Evolutionary conservation across 2,888 invertebrate genomes (phyloP).

Genomic region (Oxystoma pomonae): DNA sequence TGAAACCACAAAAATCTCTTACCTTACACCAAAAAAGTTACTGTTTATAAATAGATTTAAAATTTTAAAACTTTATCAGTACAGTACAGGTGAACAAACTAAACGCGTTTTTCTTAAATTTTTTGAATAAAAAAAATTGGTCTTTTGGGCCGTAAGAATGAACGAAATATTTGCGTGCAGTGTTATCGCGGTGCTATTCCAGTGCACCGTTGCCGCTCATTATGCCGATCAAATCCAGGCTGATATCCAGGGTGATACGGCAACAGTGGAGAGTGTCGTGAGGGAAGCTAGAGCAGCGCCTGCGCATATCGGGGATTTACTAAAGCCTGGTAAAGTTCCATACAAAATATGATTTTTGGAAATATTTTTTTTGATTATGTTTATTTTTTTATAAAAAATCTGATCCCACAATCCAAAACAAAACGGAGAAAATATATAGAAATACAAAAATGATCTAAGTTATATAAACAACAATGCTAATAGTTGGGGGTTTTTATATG

Average conservation of each 20-base stretch:
- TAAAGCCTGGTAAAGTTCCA: conserved; percentile 42
- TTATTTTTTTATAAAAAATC: no score
- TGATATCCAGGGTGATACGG: conserved; percentile 50
- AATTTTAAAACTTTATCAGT: background rate
- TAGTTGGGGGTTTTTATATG: no score
- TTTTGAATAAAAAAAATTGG: background rate
- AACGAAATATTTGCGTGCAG: conserved; percentile 4
- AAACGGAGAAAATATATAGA: no score
- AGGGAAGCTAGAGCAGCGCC: conserved; percentile 55
- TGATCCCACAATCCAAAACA: no score
- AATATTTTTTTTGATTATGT: no score
- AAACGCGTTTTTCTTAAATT: background rate
- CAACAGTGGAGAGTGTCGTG: conserved; percentile 55
- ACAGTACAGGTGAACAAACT: background rate
- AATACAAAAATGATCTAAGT: no score
- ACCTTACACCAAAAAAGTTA: background rate
- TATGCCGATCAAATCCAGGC: conserved; percentile 30
- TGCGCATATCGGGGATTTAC: conserved; percentile 37
- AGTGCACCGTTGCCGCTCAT: conserved; percentile 16
- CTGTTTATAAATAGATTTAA: background rate
- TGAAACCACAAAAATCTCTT: background rate
- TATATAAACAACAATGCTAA: no score
- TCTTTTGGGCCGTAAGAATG: background rate
- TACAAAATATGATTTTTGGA: no score
- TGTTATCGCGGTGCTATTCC: conserved; percentile 12